Percentiles rank a stretch among this genome's conserved stretches.
Evolutionary conservation across 2,888 invertebrate species (phyloP).

Genomic region (Camponotus fellah): DNA sequence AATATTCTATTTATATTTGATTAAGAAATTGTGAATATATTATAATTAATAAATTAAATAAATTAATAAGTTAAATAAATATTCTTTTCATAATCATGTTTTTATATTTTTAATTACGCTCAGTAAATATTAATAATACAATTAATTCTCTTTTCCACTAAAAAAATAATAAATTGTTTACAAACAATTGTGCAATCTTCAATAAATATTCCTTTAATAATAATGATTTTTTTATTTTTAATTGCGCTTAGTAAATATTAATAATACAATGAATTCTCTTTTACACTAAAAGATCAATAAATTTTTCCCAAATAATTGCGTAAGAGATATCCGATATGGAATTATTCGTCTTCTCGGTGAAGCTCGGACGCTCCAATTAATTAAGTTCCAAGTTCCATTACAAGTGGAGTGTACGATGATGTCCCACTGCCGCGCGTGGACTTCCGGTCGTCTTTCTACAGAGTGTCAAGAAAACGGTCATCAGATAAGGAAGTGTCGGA

Average conservation of each 20-base stretch:
- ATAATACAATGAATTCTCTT: not conserved
- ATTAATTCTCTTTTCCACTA: too few relatives aligned
- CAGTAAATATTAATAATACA: too few relatives aligned
- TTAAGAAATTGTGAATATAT: not conserved
- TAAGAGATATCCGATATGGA: not conserved
- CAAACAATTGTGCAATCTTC: not conserved
- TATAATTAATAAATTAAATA: too few relatives aligned
- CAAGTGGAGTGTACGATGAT: not conserved
- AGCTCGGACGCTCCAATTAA: constrained; percentile 12
- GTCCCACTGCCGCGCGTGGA: not conserved
- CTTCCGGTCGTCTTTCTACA: constrained; percentile 11
- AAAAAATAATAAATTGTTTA: not conserved
- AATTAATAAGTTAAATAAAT: too few relatives aligned
- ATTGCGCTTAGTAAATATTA: not conserved
- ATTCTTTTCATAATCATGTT: too few relatives aligned
- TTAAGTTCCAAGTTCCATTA: constrained; percentile 35
- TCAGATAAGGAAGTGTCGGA: constrained; percentile 50
- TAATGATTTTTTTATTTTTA: not conserved
- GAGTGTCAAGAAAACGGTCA: constrained; percentile 49
- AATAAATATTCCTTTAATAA: not conserved
- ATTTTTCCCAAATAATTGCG: not conserved
- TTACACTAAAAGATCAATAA: not conserved
- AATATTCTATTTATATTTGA: not conserved
- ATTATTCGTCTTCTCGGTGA: not conserved
- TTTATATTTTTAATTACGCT: too few relatives aligned